phyloP scores from a whole-genome alignment of 2,113 vertebrate genomes.

The Origma solitaria region DNA sequence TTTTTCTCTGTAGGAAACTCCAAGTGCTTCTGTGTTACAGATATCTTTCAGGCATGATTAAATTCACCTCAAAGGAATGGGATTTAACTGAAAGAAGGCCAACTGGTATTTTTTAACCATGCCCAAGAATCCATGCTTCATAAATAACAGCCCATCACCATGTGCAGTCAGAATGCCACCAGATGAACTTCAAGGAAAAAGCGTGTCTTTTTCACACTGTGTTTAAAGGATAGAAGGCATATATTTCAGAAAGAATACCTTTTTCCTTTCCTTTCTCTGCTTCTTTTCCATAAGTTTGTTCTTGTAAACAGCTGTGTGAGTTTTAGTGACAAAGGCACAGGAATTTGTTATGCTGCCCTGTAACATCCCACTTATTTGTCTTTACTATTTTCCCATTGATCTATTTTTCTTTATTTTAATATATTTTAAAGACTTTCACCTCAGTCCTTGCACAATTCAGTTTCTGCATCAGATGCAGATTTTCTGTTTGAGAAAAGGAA shows the following conservation, averaged over 20 bases:
- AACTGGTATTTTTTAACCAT: conserved; percentile 25
- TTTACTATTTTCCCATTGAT: not conserved
- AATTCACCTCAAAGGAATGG: conserved; percentile 2
- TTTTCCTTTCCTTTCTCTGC: not conserved
- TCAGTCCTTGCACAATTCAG: not conserved
- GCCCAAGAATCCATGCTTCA: not conserved
- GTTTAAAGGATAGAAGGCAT: not conserved
- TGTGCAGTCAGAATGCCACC: not conserved
- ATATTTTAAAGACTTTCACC: not conserved
- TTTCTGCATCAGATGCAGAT: conserved; percentile 23
- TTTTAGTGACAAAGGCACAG: not conserved
- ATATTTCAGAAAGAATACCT: not conserved
- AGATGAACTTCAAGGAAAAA: not conserved
- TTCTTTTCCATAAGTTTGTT: not conserved
- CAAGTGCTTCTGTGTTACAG: conserved; percentile 32
- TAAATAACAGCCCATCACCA: conserved; percentile 7
- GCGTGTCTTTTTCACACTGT: not conserved
- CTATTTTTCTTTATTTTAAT: not conserved
- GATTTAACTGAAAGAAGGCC: conserved; percentile 20
- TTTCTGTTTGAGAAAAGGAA: not conserved
- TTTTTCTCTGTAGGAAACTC: conserved; percentile 40
- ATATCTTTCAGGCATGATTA: conserved; percentile 15
- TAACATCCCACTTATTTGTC: not conserved
- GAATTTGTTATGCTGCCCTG: not conserved
- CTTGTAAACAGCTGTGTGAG: not conserved